Percentiles rank a stretch among this genome's conserved stretches.
phyloP scores from a whole-genome alignment of 2,113 vertebrate species.

The Poicephalus meyeri region DNA sequence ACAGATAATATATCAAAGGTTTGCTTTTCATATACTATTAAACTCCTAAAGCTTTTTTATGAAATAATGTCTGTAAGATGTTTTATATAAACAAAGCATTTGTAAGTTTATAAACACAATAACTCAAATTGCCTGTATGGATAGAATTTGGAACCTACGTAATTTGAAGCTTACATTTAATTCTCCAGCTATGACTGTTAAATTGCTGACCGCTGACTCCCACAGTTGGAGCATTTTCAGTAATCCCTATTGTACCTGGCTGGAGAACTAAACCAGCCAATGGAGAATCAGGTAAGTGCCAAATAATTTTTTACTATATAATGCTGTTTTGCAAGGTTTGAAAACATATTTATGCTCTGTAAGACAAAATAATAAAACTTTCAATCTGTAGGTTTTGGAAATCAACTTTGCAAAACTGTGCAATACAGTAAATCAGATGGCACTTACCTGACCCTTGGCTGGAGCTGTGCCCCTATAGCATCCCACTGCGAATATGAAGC shows the following conservation, averaged over 20 bases:
- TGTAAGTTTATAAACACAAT: neutral
- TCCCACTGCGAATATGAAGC: slow-evolving; percentile 34
- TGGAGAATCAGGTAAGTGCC: slow-evolving; percentile 53
- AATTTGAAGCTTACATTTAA: neutral
- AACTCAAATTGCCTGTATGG: neutral
- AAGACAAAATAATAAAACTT: slow-evolving; percentile 10
- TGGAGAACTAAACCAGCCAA: slow-evolving; percentile 14
- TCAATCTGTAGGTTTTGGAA: neutral
- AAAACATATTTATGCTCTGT: neutral
- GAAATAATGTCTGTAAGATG: neutral
- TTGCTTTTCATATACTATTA: neutral
- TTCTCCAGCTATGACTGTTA: neutral
- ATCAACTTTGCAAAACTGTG: slow-evolving; percentile 66
- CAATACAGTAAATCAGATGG: slow-evolving; percentile 65
- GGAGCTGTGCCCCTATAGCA: slow-evolving; percentile 43
- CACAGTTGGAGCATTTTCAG: neutral
- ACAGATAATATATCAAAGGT: neutral
- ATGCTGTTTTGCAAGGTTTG: slow-evolving; percentile 71
- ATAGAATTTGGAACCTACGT: neutral
- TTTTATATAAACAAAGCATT: neutral
- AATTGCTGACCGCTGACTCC: neutral
- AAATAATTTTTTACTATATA: slow-evolving; percentile 62
- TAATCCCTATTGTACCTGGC: neutral
- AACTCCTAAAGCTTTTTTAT: neutral
- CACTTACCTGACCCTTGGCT: slow-evolving; percentile 61